A percentile compares a stretch with the other conserved stretches of the same genome.
These are phyloP conservation scores for Pemphredon lugubris DNA, from an alignment of 2,888 invertebrate species.

Conservation along the genomic window DNA sequence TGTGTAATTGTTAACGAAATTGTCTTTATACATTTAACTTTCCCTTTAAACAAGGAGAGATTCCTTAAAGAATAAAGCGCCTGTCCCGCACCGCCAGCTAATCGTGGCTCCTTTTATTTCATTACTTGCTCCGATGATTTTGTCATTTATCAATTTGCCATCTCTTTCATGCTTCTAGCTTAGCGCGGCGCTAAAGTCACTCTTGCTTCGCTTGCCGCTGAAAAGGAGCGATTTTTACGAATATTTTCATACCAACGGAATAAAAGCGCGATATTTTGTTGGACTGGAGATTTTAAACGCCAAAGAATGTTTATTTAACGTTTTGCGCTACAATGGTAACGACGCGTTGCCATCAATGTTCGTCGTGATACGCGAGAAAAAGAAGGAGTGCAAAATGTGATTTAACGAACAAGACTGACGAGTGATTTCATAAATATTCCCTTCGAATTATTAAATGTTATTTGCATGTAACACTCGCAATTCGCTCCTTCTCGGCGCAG, in stretches of 20 bases:
- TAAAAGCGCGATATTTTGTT: not conserved
- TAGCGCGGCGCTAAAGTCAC: conserved; percentile 16
- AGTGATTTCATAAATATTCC: conserved; percentile 40
- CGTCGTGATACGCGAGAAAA: no score
- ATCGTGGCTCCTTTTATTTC: not conserved
- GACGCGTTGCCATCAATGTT: no score
- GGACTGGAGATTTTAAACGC: no score
- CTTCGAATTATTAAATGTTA: conserved; percentile 23
- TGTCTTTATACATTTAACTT: not conserved
- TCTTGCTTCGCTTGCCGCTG: conserved; percentile 32
- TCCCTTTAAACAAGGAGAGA: not conserved
- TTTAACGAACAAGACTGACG: no score
- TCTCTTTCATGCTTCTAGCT: conserved; percentile 12
- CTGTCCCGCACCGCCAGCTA: not conserved
- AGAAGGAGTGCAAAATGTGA: no score
- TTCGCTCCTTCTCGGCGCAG: conserved; percentile 36
- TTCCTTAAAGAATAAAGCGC: not conserved
- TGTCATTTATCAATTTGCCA: not conserved
- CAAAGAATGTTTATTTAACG: not conserved
- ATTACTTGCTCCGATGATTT: not conserved
- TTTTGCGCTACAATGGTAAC: no score
- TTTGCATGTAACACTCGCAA: conserved; percentile 30
- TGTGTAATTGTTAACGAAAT: not conserved
- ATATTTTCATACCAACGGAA: conserved; percentile 4
- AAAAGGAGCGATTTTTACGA: conserved; percentile 43